Evolutionary conservation across 1,140 invertebrate genomes (phyloP), one percentile per base, ranked within the genome.

Genomic region (Bombus impatiens): DNA sequence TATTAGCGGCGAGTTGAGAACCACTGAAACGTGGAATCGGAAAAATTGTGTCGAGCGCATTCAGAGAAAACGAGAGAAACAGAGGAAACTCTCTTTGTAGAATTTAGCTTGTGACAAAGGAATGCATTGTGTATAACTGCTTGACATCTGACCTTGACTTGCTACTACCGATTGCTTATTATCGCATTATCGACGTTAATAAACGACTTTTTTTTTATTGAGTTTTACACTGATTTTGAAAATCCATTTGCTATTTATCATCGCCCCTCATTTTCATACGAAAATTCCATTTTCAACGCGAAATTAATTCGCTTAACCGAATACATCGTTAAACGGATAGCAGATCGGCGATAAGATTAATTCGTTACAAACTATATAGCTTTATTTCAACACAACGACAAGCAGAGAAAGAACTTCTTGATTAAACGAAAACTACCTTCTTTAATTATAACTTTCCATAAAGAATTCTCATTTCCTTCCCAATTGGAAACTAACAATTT

Each of bases 11-110:
- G 71, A 78, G 85, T 81, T 87, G 87, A 87, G 84, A 89, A 57
- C 82, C 78, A 65, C 87, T 89, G 89, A 57, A 35, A 91, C 86
- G 85, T 89, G 76, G 72, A 91, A 91, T 91, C 76, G 79, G n/a
- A 82, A 87, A 89, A 91, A 91, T 89, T 83, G 82, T 87, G 87
- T 80, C 82, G 82, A 87, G 68, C 81, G 67, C 57, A 62, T 82
- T 85, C 78, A 79, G 67, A 53, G 83, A 59, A 57, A 78, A 53
- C 62, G 37, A 10, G 28, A 12, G n/a, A 9, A 67, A 47, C 42
- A 53, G 9, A 79, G 22, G 40, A n/a, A 25, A 70, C n/a, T 44
- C 6, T 35, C 44, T 67, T 37, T 47, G 80, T 42, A n/a, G 40
- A 62, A 42, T 35, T 71, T 28, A n/a, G 13, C 32, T 40, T n/a